These are phyloP conservation scores for Silurus aristotelis DNA, from an alignment of 2,797 vertebrate genomes.

Conservation along the genomic window DNA sequence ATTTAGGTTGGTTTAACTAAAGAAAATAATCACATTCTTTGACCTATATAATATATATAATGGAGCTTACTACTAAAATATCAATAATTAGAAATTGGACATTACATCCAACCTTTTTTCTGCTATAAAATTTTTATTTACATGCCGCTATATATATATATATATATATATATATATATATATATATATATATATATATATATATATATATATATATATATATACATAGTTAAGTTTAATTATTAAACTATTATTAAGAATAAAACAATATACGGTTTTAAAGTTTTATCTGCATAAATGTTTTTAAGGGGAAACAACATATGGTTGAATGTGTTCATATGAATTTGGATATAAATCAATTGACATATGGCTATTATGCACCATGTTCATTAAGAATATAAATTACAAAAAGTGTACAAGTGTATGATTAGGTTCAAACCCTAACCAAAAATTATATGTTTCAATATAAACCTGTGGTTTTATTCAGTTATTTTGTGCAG, in stretches of 20 bases:
- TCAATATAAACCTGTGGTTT: background rate
- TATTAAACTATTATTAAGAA: background rate
- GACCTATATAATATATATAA: background rate
- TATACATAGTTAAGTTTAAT: background rate
- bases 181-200: background rate
- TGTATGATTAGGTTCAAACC: background rate
- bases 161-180: background rate
- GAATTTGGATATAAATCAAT: background rate
- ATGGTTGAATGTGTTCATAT: background rate
- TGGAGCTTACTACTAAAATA: background rate
- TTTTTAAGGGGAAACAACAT: background rate
- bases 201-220: background rate
- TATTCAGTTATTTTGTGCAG: background rate
- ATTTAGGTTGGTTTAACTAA: constrained; percentile 20
- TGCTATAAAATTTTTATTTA: background rate
- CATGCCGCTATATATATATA: background rate
- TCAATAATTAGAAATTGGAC: background rate
- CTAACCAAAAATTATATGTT: background rate
- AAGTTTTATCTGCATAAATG: background rate
- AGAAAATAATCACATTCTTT: constrained; percentile 15
- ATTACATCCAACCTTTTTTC: background rate
- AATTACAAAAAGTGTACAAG: background rate
- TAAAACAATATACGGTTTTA: background rate
- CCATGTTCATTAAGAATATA: background rate
- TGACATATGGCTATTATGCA: background rate